Evolutionary conservation across 92 coral and sea anemone genomes (phyloP).

Genomic region (Umimayanthus chanpuru): DNA sequence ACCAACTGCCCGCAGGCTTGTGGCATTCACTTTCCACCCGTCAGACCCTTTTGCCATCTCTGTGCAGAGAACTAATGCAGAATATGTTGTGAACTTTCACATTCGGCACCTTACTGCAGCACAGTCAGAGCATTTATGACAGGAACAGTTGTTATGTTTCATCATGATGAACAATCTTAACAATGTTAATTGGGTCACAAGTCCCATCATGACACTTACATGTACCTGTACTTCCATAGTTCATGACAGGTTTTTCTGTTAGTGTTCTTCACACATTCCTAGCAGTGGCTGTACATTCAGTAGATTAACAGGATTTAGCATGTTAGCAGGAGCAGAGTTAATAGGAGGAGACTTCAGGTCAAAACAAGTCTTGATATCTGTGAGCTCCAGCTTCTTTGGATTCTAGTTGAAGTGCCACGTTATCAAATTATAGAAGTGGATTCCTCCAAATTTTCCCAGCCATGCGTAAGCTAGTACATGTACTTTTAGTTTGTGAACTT

Average conservation of each 20-base stretch:
- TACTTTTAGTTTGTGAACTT: no score
- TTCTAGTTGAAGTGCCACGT: no score
- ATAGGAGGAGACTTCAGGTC: no score
- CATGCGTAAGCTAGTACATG: no score
- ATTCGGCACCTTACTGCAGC: constrained; percentile 80
- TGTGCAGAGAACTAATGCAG: constrained; percentile 98
- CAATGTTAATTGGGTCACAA: neutral
- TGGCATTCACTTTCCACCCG: constrained; percentile 98
- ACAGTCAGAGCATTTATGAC: constrained; percentile 85
- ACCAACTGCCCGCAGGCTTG: constrained; percentile 94
- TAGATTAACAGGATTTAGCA: no score
- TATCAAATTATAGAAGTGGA: no score
- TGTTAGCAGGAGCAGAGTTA: no score
- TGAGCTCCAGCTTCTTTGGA: no score
- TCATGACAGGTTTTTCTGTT: neutral
- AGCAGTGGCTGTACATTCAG: no score
- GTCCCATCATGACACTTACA: neutral
- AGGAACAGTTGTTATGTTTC: neutral
- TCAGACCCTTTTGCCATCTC: constrained; percentile 97
- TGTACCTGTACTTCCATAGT: no score
- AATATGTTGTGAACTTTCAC: constrained; percentile 99
- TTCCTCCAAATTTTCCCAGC: no score
- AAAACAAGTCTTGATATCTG: no score
- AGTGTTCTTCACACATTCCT: neutral
- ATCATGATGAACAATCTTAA: neutral